Percentiles rank a stretch among this genome's conserved stretches.
Conservation (phyloP, 2,888 invertebrate genomes). For the Pyralis farinalis region DNA sequence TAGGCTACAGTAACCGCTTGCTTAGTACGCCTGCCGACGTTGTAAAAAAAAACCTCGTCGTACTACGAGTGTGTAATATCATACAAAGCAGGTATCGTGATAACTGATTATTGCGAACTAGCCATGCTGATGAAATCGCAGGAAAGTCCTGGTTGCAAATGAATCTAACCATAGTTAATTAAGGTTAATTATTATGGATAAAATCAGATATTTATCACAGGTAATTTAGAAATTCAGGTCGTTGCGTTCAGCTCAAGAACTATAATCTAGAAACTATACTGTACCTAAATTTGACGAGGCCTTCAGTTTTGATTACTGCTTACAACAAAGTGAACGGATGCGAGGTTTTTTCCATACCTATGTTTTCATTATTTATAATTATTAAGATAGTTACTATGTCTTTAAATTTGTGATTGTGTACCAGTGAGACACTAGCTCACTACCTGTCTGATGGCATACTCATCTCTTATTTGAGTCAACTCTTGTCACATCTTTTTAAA, state of each 20-base stretch:
- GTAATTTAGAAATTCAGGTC: slow-evolving; percentile 8
- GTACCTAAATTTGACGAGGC: slow-evolving; percentile 22
- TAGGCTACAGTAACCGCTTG: no score
- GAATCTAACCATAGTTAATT: background rate
- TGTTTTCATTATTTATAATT: slow-evolving; percentile 3
- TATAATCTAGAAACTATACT: slow-evolving; percentile 7
- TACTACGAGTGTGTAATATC: no score
- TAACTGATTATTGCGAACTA: no score
- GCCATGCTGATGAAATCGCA: no score
- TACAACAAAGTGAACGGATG: slow-evolving; percentile 20
- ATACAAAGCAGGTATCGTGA: no score
- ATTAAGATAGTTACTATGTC: slow-evolving; percentile 5
- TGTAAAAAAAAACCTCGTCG: no score
- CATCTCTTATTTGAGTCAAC: no score
- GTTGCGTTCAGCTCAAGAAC: slow-evolving; percentile 8
- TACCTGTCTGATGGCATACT: background rate
- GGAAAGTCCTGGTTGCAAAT: no score
- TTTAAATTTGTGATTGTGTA: no score
- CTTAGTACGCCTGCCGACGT: no score
- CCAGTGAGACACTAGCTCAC: no score
- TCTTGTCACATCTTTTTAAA: no score
- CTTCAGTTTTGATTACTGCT: slow-evolving; percentile 14
- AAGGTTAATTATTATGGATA: slow-evolving; percentile 3
- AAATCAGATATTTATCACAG: background rate
- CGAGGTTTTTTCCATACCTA: background rate